phyloP scores from a whole-genome alignment of 2,113 vertebrate genomes.

The Psilopsiagon aurifrons region DNA sequence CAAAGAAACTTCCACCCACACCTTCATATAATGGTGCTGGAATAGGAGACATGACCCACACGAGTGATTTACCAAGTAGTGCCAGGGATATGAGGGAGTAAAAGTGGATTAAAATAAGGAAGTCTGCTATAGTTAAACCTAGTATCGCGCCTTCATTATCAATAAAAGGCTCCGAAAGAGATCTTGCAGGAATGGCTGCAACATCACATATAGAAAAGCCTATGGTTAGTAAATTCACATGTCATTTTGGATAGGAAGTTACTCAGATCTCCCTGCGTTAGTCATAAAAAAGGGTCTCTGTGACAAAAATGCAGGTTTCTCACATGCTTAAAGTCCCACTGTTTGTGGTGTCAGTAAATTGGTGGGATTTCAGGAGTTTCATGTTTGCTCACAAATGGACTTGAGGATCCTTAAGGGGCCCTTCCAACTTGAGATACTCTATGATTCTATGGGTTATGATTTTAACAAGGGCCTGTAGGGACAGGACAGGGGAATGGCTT shows the following conservation, averaged over 20 bases:
- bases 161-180: background rate
- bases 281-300: background rate
- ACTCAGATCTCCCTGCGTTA: background rate
- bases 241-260: background rate
- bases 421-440: background rate
- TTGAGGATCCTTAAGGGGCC: background rate
- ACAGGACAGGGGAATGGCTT: background rate
- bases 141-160: background rate
- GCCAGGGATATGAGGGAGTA: background rate
- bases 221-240: rapidly evolving
- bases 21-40: rapidly evolving
- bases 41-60: background rate
- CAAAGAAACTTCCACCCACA: background rate
- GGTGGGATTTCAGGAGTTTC: background rate
- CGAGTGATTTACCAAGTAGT: background rate
- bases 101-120: background rate
- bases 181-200: background rate
- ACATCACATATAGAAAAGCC: background rate
- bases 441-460: background rate
- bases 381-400: background rate
- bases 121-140: background rate
- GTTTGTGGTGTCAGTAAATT: background rate
- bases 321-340: background rate
- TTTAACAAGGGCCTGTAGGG: background rate
- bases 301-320: background rate